Conservation (phyloP, 2,797 vertebrate species). For the Hylomyscus alleni region DNA sequence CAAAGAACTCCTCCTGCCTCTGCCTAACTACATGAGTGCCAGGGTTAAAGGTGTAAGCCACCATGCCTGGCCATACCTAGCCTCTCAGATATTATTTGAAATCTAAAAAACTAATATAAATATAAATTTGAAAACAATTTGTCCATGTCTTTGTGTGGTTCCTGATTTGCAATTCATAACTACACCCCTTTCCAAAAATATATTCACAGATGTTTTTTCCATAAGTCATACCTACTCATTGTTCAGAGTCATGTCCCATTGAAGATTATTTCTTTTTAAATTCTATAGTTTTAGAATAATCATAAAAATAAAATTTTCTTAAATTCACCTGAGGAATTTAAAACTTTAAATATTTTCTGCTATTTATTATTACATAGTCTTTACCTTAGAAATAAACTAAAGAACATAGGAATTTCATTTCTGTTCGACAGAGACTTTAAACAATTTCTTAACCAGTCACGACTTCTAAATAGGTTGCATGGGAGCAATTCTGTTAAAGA, state of each 20-base stretch:
- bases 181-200: not conserved
- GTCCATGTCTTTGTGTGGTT: not conserved
- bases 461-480: conserved; percentile 9
- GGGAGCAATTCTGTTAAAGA: conserved; percentile 56
- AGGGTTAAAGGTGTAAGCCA: not conserved
- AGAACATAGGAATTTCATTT: conserved; percentile 54
- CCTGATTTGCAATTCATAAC: not conserved
- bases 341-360: conserved; percentile 15
- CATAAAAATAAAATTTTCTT: conserved; percentile 52
- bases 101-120: not conserved
- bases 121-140: not conserved
- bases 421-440: not conserved
- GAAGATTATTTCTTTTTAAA: not conserved
- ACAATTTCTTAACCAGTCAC: conserved; percentile 36
- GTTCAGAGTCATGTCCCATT: not conserved
- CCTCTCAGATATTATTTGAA: not conserved
- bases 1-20: not conserved
- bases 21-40: not conserved
- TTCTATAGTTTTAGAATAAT: not conserved
- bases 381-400: not conserved
- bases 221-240: not conserved
- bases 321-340: conserved; percentile 1
- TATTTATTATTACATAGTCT: conserved; percentile 47
- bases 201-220: not conserved
- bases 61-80: not conserved